Evolutionary conservation across 1,140 invertebrate species (phyloP), one percentile per base, ranked within the genome.

Genomic region (Fopius arisanus): DNA sequence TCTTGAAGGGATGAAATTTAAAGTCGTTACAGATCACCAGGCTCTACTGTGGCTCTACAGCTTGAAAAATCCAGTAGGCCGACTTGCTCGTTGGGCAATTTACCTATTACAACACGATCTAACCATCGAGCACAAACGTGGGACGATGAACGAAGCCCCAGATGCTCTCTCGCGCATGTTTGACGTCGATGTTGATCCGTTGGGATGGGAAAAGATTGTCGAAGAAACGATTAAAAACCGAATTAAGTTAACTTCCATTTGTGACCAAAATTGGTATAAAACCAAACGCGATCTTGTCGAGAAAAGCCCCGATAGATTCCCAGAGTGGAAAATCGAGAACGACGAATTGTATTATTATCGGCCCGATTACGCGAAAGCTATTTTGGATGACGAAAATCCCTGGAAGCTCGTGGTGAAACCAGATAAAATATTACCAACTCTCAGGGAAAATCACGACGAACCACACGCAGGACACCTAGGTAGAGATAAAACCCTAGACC

Each of bases 11-110:
- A 78, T 68, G 3, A 74, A 83, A 26, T 89, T 91, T 68, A 83
- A 41, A 6, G 81, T 90, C 0, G 75, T 85, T 19, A 90, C 88
- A 0, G 89, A 91, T 72, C 87, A 90, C 72, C 77, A 81, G 28
- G 81, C 84, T n/a, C 77, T 90, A 5, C 73, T 76, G 26, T 90
- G 86, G 83, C 76, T 91, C 3, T 73, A 79, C 72, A n/a, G n/a
- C n/a, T n/a, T n/a, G n/a, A n/a, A n/a, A n/a, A n/a, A n/a, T n/a
- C n/a, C n/a, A n/a, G n/a, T n/a, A n/a, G n/a, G n/a, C n/a, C n/a
- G n/a, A n/a, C n/a, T n/a, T n/a, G n/a, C n/a, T n/a, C n/a, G n/a
- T n/a, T n/a, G n/a, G n/a, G n/a, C n/a, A n/a, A n/a, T n/a, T n/a
- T n/a, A n/a, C n/a, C n/a, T n/a, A n/a, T n/a, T n/a, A n/a, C n/a